These are phyloP conservation scores for Aptenodytes patagonicus DNA, from an alignment of 2,113 vertebrate species.

Conservation along the genomic window DNA sequence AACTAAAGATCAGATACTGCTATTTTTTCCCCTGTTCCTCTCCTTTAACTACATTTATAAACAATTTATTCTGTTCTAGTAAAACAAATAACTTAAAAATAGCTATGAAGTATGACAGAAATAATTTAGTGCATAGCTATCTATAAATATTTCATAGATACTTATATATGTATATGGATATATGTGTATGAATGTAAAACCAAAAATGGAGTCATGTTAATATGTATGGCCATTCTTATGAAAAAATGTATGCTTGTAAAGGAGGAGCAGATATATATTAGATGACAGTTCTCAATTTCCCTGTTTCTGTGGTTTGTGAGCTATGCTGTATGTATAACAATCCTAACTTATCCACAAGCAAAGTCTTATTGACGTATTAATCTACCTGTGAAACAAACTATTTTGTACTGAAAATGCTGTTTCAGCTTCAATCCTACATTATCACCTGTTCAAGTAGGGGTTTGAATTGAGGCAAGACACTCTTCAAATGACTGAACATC, in stretches of 20 bases:
- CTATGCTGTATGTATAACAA: background rate
- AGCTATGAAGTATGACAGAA: background rate
- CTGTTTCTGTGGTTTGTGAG: background rate
- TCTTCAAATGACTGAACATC: background rate
- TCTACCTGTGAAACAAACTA: background rate
- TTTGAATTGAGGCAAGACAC: background rate
- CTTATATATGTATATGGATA: background rate
- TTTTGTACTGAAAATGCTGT: background rate
- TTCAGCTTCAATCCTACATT: background rate
- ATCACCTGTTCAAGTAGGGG: background rate
- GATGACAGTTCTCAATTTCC: background rate
- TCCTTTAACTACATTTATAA: background rate
- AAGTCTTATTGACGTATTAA: background rate
- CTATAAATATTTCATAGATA: background rate
- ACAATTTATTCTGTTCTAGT: background rate
- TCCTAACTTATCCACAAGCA: background rate
- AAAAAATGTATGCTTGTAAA: background rate
- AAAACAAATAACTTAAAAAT: background rate
- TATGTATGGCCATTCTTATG: background rate
- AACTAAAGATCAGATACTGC: background rate
- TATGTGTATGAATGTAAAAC: background rate
- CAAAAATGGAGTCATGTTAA: background rate
- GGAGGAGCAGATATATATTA: background rate
- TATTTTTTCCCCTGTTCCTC: background rate
- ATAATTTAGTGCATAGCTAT: background rate